Conservation (phyloP, 2,888 invertebrate genomes). For the Ormyrus rosae region DNA sequence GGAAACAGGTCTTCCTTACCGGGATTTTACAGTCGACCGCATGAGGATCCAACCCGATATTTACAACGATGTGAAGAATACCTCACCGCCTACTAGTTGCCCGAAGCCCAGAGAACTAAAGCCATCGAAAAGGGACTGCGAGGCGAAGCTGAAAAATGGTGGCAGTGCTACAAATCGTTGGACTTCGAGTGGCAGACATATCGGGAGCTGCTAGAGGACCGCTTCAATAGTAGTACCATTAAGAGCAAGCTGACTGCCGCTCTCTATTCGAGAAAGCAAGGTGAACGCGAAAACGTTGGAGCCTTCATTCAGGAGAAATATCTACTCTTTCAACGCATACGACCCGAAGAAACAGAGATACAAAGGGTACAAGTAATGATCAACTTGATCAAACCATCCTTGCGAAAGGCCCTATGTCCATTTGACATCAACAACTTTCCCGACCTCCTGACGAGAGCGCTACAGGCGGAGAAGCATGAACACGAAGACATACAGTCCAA, state of each 20-base stretch:
- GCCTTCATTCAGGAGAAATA: constrained; percentile 22
- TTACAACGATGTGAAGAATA: background rate
- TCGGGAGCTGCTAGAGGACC: background rate
- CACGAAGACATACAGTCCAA: no score
- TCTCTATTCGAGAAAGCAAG: constrained; percentile 32
- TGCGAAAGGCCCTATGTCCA: no score
- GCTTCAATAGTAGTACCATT: background rate
- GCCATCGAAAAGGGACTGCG: background rate
- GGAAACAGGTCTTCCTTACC: no score
- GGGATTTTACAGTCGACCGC: no score
- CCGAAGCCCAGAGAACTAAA: no score
- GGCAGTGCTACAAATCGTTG: background rate
- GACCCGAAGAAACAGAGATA: background rate
- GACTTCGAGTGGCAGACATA: background rate
- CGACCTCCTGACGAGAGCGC: background rate
- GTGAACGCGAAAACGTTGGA: constrained; percentile 39
- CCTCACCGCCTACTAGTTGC: background rate
- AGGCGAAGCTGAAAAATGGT: constrained; percentile 3
- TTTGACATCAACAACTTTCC: background rate
- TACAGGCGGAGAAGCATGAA: background rate
- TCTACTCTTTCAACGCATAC: background rate
- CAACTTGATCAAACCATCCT: no score
- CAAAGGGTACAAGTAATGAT: no score
- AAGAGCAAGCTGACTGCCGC: background rate
- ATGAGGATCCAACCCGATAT: no score